phyloP scores from a whole-genome alignment of 2,113 vertebrate genomes.

The Turdus rufiventris region DNA sequence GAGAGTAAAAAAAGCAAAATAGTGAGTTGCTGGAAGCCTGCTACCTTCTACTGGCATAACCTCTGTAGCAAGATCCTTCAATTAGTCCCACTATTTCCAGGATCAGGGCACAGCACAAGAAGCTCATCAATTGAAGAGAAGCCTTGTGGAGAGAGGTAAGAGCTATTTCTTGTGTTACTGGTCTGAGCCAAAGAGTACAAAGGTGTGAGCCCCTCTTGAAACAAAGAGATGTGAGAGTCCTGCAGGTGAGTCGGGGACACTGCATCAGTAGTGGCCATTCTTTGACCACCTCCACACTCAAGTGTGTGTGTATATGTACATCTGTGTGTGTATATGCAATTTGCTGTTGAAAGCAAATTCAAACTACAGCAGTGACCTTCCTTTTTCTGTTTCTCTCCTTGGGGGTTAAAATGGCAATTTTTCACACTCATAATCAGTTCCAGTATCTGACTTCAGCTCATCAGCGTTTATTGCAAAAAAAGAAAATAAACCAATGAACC shows the following conservation, averaged over 20 bases:
- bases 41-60: neutral
- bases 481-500: neutral
- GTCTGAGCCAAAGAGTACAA: neutral
- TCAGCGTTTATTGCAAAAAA: neutral
- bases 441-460: neutral
- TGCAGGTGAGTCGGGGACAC: accelerated
- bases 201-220: neutral
- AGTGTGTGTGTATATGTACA: neutral
- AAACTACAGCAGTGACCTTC: neutral
- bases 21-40: neutral
- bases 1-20: neutral
- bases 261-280: neutral
- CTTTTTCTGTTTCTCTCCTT: neutral
- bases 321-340: neutral
- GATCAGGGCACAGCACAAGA: neutral
- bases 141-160: neutral
- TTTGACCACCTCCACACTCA: neutral
- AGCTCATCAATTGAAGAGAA: neutral
- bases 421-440: neutral
- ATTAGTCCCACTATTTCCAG: neutral
- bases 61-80: neutral
- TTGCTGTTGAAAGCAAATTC: neutral
- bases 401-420: neutral
- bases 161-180: neutral
- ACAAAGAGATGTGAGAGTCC: neutral